phyloP scores from a whole-genome alignment of 1,140 invertebrate species.

The Tyrophagus putrescentiae region DNA sequence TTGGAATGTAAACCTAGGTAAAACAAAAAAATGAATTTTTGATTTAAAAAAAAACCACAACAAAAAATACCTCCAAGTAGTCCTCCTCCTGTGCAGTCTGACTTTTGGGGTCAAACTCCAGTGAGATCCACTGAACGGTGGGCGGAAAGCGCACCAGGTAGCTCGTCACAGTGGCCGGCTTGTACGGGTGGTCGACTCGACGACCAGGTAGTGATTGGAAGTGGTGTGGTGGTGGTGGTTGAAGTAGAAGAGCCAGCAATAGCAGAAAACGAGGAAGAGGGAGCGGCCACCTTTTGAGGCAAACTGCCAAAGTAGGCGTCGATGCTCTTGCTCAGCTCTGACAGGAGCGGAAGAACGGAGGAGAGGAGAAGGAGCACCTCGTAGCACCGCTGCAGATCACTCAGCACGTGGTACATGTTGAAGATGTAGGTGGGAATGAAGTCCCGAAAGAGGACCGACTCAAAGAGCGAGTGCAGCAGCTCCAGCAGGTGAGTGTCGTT shows the following conservation, averaged over 20 bases:
- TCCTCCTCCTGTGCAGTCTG: constrained; percentile 86
- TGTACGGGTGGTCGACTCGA: constrained; percentile 96
- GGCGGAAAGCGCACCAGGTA: constrained; percentile 78
- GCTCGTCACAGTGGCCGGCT: constrained; percentile 67
- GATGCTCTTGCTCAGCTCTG: background rate
- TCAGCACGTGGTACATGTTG: background rate
- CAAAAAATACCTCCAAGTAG: constrained; percentile 65
- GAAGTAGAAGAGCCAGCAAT: too few relatives aligned
- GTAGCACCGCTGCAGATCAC: background rate
- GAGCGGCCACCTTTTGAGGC: too few relatives aligned
- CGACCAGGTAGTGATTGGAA: constrained; percentile 68
- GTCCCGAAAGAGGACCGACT: background rate
- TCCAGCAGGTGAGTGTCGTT: background rate
- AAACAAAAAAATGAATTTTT: constrained; percentile 15
- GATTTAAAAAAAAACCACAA: background rate
- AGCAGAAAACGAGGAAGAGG: too few relatives aligned
- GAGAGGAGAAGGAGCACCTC: background rate
- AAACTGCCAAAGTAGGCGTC: background rate
- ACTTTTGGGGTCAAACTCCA: constrained; percentile 84
- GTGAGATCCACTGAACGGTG: constrained; percentile 69
- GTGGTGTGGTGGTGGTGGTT: too few relatives aligned
- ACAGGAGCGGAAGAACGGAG: background rate
- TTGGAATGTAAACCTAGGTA: background rate
- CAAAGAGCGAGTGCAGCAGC: background rate
- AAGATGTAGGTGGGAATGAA: constrained; percentile 1